Evolutionary conservation across 2,113 vertebrate genomes (phyloP), one percentile per base, ranked within the genome.

Genomic region (Pardalotus punctatus): DNA sequence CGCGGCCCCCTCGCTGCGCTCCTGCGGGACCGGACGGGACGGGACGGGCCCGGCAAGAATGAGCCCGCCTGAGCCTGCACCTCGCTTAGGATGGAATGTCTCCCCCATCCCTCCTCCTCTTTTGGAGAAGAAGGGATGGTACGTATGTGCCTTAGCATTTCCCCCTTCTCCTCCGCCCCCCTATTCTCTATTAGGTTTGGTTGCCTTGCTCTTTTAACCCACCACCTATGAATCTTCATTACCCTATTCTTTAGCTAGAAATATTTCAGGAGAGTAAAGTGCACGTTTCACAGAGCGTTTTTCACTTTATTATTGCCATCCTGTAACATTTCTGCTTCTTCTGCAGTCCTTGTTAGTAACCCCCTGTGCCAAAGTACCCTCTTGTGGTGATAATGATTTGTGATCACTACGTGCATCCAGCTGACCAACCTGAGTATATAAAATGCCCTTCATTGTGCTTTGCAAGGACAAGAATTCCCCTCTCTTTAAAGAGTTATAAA

Each of bases 291-390:
- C 38, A 50, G 50, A 28, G 33, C 29, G 2, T 53, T 92, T 83
- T 56, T 12, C 53, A 66, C 81, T 45, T 51, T 42, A 6, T 45
- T 48, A 45, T 8, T 57, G 51, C 47, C 29, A 12, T 9, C 12
- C 45, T 35, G 66, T 19, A 56, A 21, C 35, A 7, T 54, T 72
- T 43, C 50, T 72, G 57, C 73, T 66, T 36, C 82, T 65, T 81
- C 53, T 12, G 12, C n/a, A 4, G 54, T 71, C 60, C 72, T 50
- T 13, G 3, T 3, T 33, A 71, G 76, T 76, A 90, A 45, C 86
- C 88, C 61, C 51, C 87, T 94, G 86, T 76, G 88, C 85, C 88
- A 77, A 97, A 95, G 90, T 95, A 96, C 94, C 95, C 85, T 85
- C 95, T 95, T 58, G 83, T 70, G 95, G 95, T 5, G 94, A 89